phyloP scores from a whole-genome alignment of 2,797 vertebrate species.

The Selene dorsalis region DNA sequence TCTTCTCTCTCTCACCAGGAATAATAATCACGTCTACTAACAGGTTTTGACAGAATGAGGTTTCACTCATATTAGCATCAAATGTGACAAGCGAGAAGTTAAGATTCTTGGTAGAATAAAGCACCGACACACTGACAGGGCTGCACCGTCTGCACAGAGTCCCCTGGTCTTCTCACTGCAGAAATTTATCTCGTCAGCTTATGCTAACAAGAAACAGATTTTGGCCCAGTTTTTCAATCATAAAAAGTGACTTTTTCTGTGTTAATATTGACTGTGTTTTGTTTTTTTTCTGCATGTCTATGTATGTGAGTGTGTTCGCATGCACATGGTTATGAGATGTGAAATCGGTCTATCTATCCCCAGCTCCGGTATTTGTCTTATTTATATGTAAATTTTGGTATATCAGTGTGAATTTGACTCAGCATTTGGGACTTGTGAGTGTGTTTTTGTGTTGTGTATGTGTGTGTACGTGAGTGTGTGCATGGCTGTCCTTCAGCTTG shows the following conservation, averaged over 20 bases:
- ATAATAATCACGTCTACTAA: constrained; percentile 64
- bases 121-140: constrained; percentile 45
- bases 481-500: constrained; percentile 44
- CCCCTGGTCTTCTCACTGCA: constrained; percentile 53
- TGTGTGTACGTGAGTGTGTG: background rate
- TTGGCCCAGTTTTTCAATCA: constrained; percentile 56
- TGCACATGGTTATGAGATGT: constrained; percentile 39
- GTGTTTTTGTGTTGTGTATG: constrained; percentile 21
- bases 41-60: constrained; percentile 79
- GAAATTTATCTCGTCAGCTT: constrained; percentile 66
- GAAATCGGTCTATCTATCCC: constrained; percentile 37
- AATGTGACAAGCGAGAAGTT: constrained; percentile 70
- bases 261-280: constrained; percentile 17
- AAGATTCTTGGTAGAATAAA: constrained; percentile 65
- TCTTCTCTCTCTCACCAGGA: constrained; percentile 28
- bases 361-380: constrained; percentile 55
- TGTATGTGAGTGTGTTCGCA: background rate
- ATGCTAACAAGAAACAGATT: constrained; percentile 62
- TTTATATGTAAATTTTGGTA: constrained; percentile 70
- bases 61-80: constrained; percentile 75
- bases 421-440: constrained; percentile 30
- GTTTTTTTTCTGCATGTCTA: background rate
- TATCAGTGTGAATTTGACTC: constrained; percentile 56
- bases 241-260: constrained; percentile 12
- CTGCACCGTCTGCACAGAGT: constrained; percentile 49